Percentiles rank a stretch among this genome's conserved stretches.
These are phyloP conservation scores for Bedellia somnulentella DNA, from an alignment of 2,888 invertebrate species.

Conservation along the genomic window DNA sequence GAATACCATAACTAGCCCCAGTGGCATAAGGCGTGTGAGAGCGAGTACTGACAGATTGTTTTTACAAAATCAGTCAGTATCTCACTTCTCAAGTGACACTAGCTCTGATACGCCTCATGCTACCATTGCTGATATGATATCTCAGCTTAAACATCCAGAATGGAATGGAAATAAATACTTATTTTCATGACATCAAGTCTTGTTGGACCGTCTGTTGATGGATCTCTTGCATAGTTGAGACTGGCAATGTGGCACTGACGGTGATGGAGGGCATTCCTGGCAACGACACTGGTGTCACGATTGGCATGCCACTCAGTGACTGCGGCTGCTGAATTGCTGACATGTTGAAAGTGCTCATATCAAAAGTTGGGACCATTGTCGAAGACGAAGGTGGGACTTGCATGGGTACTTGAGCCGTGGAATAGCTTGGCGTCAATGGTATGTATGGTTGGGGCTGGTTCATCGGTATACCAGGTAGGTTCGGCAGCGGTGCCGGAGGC, in stretches of 20 bases:
- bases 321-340: slow-evolving; percentile 37
- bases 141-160: slow-evolving; percentile 12
- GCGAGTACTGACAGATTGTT: no score
- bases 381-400: slow-evolving; percentile 10
- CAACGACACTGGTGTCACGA: slow-evolving; percentile 70
- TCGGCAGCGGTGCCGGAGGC: slow-evolving; percentile 55
- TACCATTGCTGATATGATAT: no score
- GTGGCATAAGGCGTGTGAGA: no score
- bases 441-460: slow-evolving; percentile 56
- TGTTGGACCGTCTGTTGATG: slow-evolving; percentile 45
- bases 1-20: no score
- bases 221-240: slow-evolving; percentile 60
- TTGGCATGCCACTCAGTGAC: slow-evolving; percentile 34
- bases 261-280: slow-evolving; percentile 82
- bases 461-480: slow-evolving; percentile 52
- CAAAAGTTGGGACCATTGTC: slow-evolving; percentile 41
- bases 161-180: slow-evolving; percentile 2
- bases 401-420: slow-evolving; percentile 23
- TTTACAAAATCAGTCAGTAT: no score
- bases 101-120: no score
- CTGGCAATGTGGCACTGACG: slow-evolving; percentile 71
- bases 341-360: no score
- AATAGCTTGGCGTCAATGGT: slow-evolving; percentile 50
- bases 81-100: no score
- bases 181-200: slow-evolving; percentile 41